phyloP scores from a whole-genome alignment of 2,113 vertebrate genomes.

The Damaliscus lunatus region DNA sequence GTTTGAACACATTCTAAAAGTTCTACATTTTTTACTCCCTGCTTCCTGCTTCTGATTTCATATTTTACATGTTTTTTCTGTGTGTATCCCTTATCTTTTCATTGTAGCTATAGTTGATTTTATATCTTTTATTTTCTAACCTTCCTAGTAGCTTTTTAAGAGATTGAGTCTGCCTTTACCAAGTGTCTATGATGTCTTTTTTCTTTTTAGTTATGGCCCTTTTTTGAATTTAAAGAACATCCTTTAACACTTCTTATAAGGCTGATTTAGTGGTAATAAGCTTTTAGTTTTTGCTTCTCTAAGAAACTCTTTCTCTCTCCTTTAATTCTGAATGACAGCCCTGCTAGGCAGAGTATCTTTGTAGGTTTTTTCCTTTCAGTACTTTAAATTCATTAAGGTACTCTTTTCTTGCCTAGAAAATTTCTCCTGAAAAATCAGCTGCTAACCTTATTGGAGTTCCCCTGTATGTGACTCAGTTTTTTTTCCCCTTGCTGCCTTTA shows the following conservation, averaged over 20 bases:
- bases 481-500: background rate
- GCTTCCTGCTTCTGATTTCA: background rate
- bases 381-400: background rate
- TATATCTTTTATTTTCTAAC: background rate
- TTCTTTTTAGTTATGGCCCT: background rate
- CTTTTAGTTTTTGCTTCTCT: background rate
- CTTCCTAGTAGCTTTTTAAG: background rate
- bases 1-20: background rate
- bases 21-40: background rate
- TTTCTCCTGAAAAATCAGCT: background rate
- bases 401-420: background rate
- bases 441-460: background rate
- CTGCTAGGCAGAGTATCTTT: background rate
- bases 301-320: background rate
- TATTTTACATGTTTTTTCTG: background rate
- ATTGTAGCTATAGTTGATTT: background rate
- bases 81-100: background rate
- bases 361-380: background rate
- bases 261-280: background rate
- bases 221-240: background rate
- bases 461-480: background rate
- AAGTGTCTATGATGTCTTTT: background rate
- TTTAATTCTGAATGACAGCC: background rate
- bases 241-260: background rate
- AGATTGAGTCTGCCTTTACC: background rate